These are phyloP conservation scores for Crotalus horridus DNA, from an alignment of 2,113 vertebrate species.

Conservation along the genomic window DNA sequence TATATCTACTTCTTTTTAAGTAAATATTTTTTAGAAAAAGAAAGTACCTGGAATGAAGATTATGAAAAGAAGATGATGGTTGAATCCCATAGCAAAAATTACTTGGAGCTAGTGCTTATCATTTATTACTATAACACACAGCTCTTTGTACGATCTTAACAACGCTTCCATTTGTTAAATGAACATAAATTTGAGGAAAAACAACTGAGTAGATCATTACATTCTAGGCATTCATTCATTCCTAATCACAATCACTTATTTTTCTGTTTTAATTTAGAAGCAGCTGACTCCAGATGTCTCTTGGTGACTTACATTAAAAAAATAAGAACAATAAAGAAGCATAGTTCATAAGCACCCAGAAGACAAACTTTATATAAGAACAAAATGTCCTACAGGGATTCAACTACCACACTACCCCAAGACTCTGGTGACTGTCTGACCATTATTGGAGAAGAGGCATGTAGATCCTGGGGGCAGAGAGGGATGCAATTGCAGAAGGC, in stretches of 20 bases:
- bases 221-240: not conserved
- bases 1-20: not conserved
- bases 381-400: not conserved
- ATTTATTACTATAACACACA: not conserved
- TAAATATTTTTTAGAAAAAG: not conserved
- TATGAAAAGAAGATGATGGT: not conserved
- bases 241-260: not conserved
- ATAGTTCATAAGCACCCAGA: not conserved
- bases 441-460: not conserved
- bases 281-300: not conserved
- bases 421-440: not conserved
- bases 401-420: not conserved
- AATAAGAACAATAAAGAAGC: not conserved
- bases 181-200: not conserved
- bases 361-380: not conserved
- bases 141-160: not conserved
- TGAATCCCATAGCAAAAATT: not conserved
- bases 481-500: not conserved
- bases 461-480: not conserved
- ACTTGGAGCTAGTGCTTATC: not conserved
- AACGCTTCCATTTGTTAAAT: not conserved
- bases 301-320: not conserved
- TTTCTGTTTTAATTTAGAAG: not conserved
- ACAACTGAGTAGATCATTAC: not conserved
- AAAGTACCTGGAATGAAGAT: not conserved